Conservation (phyloP, 2,888 invertebrate genomes). For the Lochmaea capreae region DNA sequence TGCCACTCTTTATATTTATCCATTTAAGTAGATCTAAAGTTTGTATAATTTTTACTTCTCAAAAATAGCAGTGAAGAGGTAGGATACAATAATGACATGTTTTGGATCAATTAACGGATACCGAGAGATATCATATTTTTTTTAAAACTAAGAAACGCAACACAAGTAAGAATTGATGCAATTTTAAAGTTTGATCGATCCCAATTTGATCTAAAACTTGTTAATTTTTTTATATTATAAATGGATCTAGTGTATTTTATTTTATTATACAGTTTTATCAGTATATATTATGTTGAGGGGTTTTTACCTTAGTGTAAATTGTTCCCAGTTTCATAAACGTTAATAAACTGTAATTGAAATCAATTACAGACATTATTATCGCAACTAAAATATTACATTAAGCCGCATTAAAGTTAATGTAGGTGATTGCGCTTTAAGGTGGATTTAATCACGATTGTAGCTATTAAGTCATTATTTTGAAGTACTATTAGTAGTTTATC, state of each 20-base stretch:
- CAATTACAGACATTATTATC: slow-evolving; percentile 38
- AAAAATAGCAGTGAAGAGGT: no score
- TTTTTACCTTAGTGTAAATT: slow-evolving; percentile 6
- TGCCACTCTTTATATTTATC: no score
- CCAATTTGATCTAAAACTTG: no score
- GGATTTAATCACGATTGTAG: slow-evolving; percentile 45
- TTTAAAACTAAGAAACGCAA: no score
- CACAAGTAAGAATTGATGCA: no score
- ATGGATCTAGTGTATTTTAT: background rate
- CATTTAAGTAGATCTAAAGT: no score
- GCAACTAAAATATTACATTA: slow-evolving; percentile 38
- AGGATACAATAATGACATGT: no score
- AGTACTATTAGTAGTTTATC: slow-evolving; percentile 44
- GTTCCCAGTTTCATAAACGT: slow-evolving; percentile 14
- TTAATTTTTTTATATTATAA: no score
- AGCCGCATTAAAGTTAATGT: slow-evolving; percentile 39
- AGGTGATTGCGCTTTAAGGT: slow-evolving; percentile 42
- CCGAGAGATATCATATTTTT: no score
- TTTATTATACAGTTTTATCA: background rate
- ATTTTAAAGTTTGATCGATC: no score
- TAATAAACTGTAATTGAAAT: slow-evolving; percentile 40
- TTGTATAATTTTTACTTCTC: no score
- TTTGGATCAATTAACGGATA: no score
- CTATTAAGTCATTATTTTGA: slow-evolving; percentile 46
- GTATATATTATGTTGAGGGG: background rate